Conservation (phyloP, 2,113 vertebrate genomes). For the Hippocampus abdominalis region DNA sequence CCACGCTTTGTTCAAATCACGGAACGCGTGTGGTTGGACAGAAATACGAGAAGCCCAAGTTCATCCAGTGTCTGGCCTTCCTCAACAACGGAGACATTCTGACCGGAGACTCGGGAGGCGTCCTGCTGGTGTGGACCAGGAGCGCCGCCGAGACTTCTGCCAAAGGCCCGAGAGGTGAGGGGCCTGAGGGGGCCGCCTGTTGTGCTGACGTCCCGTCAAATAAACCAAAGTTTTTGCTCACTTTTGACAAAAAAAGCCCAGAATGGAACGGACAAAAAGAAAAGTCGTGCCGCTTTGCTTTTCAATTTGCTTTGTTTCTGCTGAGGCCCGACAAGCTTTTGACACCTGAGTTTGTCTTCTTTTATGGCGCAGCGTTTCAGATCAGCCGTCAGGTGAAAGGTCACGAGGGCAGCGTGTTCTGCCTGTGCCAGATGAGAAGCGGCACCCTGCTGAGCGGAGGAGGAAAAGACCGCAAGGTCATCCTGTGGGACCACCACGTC, state of each 20-base stretch:
- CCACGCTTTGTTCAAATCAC: too few species aligned
- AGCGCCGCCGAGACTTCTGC: constrained; percentile 83
- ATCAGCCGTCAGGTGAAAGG: constrained; percentile 91
- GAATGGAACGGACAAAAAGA: too few species aligned
- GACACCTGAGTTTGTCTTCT: too few species aligned
- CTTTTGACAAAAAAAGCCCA: too few species aligned
- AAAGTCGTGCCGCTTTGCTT: too few species aligned
- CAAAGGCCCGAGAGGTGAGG: constrained; percentile 89
- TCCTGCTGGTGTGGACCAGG: constrained; percentile 91
- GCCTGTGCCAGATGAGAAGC: constrained; percentile 90
- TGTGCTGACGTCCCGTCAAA: too few species aligned
- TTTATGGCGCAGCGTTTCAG: constrained; percentile 74
- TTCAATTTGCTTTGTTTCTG: too few species aligned
- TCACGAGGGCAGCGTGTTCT: constrained; percentile 96
- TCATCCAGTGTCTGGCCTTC: constrained; percentile 92
- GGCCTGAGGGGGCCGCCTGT: too few species aligned
- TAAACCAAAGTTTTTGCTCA: too few species aligned
- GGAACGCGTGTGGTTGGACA: constrained; percentile 50
- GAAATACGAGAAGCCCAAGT: constrained; percentile 99
- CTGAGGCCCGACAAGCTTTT: too few species aligned
- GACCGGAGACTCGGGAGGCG: constrained; percentile 92
- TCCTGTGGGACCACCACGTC: constrained; percentile 93
- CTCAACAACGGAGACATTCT: constrained; percentile 91
- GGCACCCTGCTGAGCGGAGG: constrained; percentile 92
- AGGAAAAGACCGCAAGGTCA: constrained; percentile 89